These are phyloP conservation scores for Bactericera cockerelli DNA, from an alignment of 1,140 invertebrate genomes.

Conservation along the genomic window DNA sequence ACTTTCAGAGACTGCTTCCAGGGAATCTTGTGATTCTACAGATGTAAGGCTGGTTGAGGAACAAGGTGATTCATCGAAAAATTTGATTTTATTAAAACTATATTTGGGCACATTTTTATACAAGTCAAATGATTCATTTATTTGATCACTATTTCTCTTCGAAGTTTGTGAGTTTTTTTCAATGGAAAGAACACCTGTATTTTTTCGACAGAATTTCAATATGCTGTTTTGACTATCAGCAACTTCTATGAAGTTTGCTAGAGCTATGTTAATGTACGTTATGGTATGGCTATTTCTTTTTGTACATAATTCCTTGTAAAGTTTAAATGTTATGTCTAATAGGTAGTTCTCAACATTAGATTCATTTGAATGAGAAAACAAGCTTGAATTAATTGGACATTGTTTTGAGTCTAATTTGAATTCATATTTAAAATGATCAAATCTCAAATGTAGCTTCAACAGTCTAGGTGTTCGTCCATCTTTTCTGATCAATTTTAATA, in stretches of 20 bases:
- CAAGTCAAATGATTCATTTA: too few species aligned
- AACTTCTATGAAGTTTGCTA: constrained; percentile 37
- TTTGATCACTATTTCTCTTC: too few species aligned
- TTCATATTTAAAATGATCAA: constrained; percentile 39
- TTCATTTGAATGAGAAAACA: constrained; percentile 33
- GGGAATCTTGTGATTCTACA: too few species aligned
- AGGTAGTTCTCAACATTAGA: constrained; percentile 43
- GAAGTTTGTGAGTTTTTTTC: too few species aligned
- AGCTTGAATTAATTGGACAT: constrained; percentile 44
- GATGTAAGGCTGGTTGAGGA: too few species aligned
- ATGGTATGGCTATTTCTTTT: neutral
- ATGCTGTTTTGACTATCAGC: constrained; percentile 43
- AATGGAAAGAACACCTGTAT: too few species aligned
- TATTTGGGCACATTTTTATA: too few species aligned
- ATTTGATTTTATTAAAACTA: too few species aligned
- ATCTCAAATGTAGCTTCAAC: constrained; percentile 52
- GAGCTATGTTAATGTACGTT: neutral
- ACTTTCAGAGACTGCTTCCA: too few species aligned
- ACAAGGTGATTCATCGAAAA: too few species aligned
- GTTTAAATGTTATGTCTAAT: constrained; percentile 48
- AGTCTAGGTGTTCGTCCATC: constrained; percentile 58
- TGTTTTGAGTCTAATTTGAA: constrained; percentile 52
- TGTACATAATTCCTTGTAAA: constrained; percentile 47
- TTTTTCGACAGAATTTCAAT: constrained; percentile 19
- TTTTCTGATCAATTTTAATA: constrained; percentile 49